Evolutionary conservation across 2,888 invertebrate species (phyloP).

Genomic region (Eristalis intricaria): DNA sequence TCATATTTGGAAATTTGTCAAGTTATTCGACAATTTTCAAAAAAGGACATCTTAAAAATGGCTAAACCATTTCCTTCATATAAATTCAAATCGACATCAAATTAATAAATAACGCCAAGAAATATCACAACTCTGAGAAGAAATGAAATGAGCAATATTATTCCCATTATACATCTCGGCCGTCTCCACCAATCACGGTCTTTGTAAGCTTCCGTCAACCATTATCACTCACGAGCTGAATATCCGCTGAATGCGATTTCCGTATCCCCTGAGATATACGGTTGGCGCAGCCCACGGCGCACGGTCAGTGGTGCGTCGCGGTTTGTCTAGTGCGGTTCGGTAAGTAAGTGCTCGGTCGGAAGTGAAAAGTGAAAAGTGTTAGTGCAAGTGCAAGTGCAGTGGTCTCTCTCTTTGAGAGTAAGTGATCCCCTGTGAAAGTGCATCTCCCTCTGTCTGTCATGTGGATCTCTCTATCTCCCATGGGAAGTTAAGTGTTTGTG

Average conservation of each 20-base stretch:
- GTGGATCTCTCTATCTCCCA: not conserved
- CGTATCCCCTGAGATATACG: not conserved
- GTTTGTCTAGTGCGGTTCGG: not conserved
- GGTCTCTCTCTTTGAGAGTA: not conserved
- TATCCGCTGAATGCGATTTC: not conserved
- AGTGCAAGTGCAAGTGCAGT: not conserved
- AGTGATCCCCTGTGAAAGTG: not conserved
- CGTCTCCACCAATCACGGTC: not conserved
- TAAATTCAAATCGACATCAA: no score
- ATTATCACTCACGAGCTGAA: no score
- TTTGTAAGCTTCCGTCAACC: not conserved
- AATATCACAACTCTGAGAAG: no score
- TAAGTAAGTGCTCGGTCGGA: not conserved
- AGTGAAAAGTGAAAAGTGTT: not conserved
- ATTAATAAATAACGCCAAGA: no score
- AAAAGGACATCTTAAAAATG: no score
- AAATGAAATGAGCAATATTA: no score
- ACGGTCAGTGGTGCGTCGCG: not conserved
- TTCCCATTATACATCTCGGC: not conserved
- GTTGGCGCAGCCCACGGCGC: not conserved
- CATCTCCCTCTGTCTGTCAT: not conserved
- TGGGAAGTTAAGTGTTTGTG: not conserved
- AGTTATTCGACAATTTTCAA: no score
- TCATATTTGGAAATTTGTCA: no score
- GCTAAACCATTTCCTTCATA: no score